These are phyloP conservation scores for Zootermopsis nevadensis DNA, from an alignment of 2,888 invertebrate species.

Conservation along the genomic window DNA sequence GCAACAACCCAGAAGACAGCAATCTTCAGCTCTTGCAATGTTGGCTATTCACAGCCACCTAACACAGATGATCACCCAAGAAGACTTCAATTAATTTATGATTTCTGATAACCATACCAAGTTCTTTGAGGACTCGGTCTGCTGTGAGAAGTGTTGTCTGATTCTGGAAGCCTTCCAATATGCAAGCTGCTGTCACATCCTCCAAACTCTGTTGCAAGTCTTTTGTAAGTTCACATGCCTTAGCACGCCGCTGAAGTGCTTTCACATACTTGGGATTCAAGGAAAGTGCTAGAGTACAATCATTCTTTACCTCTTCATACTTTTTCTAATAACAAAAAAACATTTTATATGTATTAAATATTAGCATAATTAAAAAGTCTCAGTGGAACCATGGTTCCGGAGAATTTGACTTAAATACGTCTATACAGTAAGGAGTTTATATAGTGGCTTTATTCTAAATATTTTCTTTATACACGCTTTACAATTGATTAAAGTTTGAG, in stretches of 20 bases:
- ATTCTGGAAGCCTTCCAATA: conserved; percentile 89
- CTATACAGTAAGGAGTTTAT: too few species aligned
- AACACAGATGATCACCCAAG: too few species aligned
- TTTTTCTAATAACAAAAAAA: conserved; percentile 67
- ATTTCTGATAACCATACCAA: conserved; percentile 65
- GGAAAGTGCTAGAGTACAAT: conserved; percentile 87
- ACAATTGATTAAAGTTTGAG: too few species aligned
- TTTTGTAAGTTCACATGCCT: conserved; percentile 83
- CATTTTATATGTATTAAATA: conserved; percentile 80
- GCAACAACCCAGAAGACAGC: too few species aligned
- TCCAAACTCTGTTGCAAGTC: conserved; percentile 86
- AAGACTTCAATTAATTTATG: too few species aligned
- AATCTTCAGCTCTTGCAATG: too few species aligned
- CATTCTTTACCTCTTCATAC: conserved; percentile 85
- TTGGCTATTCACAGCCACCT: too few species aligned
- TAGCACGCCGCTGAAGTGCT: conserved; percentile 86
- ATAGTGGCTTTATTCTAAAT: too few species aligned
- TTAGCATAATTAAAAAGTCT: too few species aligned
- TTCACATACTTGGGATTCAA: conserved; percentile 88
- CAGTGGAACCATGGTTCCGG: too few species aligned
- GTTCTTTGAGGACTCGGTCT: conserved; percentile 87
- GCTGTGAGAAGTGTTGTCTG: conserved; percentile 83
- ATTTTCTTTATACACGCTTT: too few species aligned
- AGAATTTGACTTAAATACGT: too few species aligned
- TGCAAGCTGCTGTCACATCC: conserved; percentile 93